Evolutionary conservation across 2,797 vertebrate genomes (phyloP).

Genomic region (Catostomus latipinnis): DNA sequence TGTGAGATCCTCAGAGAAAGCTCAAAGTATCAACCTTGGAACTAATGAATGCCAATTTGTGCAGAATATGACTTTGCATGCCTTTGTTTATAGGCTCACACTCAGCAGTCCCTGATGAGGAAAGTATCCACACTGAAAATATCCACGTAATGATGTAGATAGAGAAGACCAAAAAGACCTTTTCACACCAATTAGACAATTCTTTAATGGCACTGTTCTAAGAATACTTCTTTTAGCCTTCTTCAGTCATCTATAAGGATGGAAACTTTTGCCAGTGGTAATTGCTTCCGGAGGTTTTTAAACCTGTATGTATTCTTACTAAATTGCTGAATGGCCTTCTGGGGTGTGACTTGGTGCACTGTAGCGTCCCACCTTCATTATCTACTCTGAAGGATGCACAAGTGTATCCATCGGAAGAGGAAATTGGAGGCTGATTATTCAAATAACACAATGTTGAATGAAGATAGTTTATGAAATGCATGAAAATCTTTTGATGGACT

Average conservation of each 20-base stretch:
- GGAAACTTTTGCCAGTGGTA: constrained; percentile 41
- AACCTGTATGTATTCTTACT: constrained; percentile 2
- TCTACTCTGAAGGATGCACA: constrained; percentile 60
- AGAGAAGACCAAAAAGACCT: constrained; percentile 50
- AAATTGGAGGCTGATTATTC: constrained; percentile 55
- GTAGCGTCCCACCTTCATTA: constrained; percentile 64
- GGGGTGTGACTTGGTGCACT: constrained; percentile 61
- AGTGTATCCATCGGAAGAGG: constrained; percentile 51
- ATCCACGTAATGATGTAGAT: constrained; percentile 58
- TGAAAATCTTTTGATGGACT: constrained; percentile 19
- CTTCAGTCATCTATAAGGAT: constrained; percentile 25
- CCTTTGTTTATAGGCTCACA: constrained; percentile 54
- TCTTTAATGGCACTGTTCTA: constrained; percentile 59
- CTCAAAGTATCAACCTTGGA: constrained; percentile 59
- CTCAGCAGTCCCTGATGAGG: constrained; percentile 40
- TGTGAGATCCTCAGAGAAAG: constrained; percentile 47
- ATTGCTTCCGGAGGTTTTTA: constrained; percentile 46
- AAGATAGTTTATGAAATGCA: background rate
- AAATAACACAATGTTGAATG: constrained; percentile 46
- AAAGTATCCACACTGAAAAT: constrained; percentile 53
- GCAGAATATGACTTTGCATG: constrained; percentile 55
- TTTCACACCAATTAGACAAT: constrained; percentile 60
- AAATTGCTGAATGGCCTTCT: constrained; percentile 22
- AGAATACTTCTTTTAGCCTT: constrained; percentile 44
- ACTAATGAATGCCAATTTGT: constrained; percentile 62